A percentile compares a stretch with the other conserved stretches of the same genome.
Evolutionary conservation across 2,888 invertebrate genomes (phyloP).

Genomic region (Ypsolopha scabrella): DNA sequence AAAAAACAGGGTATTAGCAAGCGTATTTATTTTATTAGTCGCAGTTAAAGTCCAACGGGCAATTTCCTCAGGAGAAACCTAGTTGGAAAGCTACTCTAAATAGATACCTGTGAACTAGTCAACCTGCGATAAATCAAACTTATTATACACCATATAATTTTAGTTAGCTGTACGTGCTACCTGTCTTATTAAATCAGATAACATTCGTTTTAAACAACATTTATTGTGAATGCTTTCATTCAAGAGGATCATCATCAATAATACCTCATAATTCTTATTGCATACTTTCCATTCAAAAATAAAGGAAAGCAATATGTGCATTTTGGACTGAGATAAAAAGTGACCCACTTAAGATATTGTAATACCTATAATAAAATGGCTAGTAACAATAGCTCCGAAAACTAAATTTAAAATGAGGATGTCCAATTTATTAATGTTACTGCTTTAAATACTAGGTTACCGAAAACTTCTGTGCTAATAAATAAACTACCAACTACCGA

Average conservation of each 20-base stretch:
- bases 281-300: no score
- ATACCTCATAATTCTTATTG: no score
- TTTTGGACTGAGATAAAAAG: no score
- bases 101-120: conserved; percentile 52
- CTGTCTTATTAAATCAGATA: background rate
- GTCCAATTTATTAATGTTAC: no score
- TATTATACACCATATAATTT: background rate
- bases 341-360: no score
- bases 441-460: no score
- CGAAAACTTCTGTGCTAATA: no score
- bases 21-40: background rate
- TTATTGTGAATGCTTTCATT: background rate
- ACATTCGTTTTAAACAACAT: background rate
- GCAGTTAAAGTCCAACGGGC: background rate
- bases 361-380: no score
- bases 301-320: no score
- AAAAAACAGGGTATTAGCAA: background rate
- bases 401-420: no score
- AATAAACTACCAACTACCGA: no score
- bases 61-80: conserved; percentile 2
- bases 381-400: no score
- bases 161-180: background rate
- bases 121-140: conserved; percentile 36
- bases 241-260: background rate
- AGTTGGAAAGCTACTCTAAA: conserved; percentile 29